A percentile compares a stretch with the other conserved stretches of the same genome.
phyloP scores from a whole-genome alignment of 2,888 invertebrate genomes.

The Hyposoter dolosus region DNA sequence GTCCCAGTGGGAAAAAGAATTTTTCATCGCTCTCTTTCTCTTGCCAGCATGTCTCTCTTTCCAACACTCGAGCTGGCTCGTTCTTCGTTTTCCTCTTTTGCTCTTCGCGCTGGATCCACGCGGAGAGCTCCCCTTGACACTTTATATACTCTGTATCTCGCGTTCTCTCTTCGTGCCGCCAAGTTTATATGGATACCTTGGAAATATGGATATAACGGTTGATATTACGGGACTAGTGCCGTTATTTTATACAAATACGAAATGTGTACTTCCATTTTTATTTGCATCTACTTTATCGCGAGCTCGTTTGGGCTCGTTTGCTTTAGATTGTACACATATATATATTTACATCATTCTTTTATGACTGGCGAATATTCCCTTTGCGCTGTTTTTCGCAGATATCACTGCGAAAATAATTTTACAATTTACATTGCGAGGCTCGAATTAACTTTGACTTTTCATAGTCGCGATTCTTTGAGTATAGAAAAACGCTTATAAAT shows the following conservation, averaged over 20 bases:
- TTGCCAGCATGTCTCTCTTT: not conserved
- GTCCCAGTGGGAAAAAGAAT: slow-evolving; percentile 65
- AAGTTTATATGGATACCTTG: slow-evolving; percentile 42
- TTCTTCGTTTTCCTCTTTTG: slow-evolving; percentile 15
- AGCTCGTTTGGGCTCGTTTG: slow-evolving; percentile 32
- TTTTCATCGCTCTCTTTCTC: slow-evolving; percentile 35
- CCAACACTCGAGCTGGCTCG: not conserved
- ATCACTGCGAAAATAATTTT: not conserved
- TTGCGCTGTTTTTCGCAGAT: not conserved
- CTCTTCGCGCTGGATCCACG: not conserved
- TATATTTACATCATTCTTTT: slow-evolving; percentile 11
- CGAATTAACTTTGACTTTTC: slow-evolving; percentile 18
- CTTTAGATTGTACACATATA: not conserved
- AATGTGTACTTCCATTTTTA: slow-evolving; percentile 37
- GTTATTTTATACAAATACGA: slow-evolving; percentile 54
- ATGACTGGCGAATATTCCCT: not conserved
- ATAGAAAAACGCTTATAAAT: not conserved
- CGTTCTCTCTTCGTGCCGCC: slow-evolving; percentile 23
- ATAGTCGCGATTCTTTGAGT: not conserved
- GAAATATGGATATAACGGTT: slow-evolving; percentile 47
- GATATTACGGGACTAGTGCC: slow-evolving; percentile 47
- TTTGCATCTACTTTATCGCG: slow-evolving; percentile 41
- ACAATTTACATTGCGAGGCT: not conserved
- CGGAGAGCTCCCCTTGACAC: slow-evolving; percentile 56
- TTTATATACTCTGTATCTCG: slow-evolving; percentile 32